These are phyloP conservation scores for Netelia inedita DNA, from an alignment of 2,888 invertebrate genomes.

Conservation along the genomic window DNA sequence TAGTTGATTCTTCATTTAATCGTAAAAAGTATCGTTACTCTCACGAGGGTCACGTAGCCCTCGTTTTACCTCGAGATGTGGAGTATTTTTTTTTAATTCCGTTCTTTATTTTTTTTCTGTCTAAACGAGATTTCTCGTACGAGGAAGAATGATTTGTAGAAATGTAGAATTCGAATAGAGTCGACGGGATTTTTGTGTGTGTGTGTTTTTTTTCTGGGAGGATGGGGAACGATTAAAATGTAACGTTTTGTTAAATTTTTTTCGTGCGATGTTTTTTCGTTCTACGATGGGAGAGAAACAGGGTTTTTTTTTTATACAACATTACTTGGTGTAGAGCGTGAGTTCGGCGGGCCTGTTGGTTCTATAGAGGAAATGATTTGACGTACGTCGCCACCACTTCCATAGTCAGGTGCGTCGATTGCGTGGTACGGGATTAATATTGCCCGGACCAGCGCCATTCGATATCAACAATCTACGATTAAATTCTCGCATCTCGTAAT, in stretches of 20 bases:
- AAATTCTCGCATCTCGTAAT: conserved; percentile 92
- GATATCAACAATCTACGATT: conserved; percentile 84
- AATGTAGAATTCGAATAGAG: background rate
- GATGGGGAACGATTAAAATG: background rate
- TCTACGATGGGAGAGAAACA: conserved; percentile 26
- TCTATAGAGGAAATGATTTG: conserved; percentile 81
- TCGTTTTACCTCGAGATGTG: background rate
- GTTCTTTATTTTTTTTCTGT: background rate
- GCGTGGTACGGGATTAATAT: conserved; percentile 85
- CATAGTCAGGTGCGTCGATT: conserved; percentile 84
- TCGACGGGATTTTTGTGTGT: background rate
- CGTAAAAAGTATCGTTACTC: background rate
- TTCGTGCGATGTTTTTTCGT: conserved; percentile 3
- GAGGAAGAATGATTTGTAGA: conserved; percentile 3
- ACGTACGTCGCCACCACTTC: conserved; percentile 83
- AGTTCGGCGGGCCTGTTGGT: conserved; percentile 82
- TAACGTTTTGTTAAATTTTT: background rate
- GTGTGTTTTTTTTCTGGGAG: background rate
- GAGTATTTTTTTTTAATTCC: no score
- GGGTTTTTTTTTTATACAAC: conserved; percentile 37
- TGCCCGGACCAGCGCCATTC: conserved; percentile 83
- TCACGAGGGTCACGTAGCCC: conserved; percentile 4
- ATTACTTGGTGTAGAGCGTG: conserved; percentile 70
- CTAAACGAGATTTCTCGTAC: background rate
- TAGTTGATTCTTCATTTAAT: conserved; percentile 4